Evolutionary conservation across 2,797 vertebrate species (phyloP).

Genomic region (Epinephelus malabaricus): DNA sequence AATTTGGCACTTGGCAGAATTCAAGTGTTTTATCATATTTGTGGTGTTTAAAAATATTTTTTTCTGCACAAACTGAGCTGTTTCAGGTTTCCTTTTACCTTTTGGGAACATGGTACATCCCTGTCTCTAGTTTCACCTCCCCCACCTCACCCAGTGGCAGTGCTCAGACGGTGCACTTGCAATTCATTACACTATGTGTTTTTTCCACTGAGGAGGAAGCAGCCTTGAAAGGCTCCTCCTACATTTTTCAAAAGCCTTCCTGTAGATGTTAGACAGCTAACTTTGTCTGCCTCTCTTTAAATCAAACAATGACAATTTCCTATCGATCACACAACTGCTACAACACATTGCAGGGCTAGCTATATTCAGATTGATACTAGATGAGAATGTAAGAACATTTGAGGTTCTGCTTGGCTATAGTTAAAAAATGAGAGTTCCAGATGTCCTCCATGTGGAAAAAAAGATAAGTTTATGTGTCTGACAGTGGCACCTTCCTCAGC

Average conservation of each 20-base stretch:
- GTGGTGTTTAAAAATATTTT: too few relatives aligned
- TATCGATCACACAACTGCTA: slow-evolving; percentile 2
- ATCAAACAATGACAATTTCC: not conserved
- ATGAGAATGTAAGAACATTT: not conserved
- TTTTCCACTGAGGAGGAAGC: slow-evolving; percentile 55
- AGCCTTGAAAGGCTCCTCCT: slow-evolving; percentile 60
- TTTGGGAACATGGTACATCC: slow-evolving; percentile 51
- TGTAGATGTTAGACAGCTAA: slow-evolving; percentile 19
- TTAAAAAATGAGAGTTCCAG: slow-evolving; percentile 10
- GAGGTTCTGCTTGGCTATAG: not conserved
- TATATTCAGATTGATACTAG: slow-evolving; percentile 1
- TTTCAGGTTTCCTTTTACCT: slow-evolving; percentile 36
- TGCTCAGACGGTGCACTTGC: slow-evolving; percentile 69
- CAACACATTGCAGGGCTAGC: slow-evolving; percentile 32
- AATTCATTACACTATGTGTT: slow-evolving; percentile 56
- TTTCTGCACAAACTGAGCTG: not conserved
- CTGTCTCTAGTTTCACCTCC: slow-evolving; percentile 66
- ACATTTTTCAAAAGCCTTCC: slow-evolving; percentile 47
- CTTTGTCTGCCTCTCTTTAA: slow-evolving; percentile 2
- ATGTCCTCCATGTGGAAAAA: slow-evolving; percentile 8
- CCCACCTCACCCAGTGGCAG: slow-evolving; percentile 64
- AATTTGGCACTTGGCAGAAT: slow-evolving; percentile 14
- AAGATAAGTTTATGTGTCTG: not conserved
- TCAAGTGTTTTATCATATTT: slow-evolving; percentile 9
- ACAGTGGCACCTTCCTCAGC: not conserved